Conservation (phyloP, 2,797 vertebrate species). For the Tachyglossus aculeatus region DNA sequence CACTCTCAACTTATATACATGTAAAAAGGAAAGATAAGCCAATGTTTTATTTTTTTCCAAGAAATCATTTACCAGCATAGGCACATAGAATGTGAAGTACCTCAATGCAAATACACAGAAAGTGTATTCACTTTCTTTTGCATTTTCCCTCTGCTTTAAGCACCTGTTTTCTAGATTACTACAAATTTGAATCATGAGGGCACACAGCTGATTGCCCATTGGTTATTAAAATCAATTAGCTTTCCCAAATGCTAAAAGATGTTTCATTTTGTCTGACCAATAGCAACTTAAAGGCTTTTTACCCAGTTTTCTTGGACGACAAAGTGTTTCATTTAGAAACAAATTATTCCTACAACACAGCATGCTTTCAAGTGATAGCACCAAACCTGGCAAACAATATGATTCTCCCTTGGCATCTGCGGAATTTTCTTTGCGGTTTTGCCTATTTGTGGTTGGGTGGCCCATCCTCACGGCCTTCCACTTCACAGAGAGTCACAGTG, state of each 20-base stretch:
- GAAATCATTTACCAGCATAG: constrained; percentile 28
- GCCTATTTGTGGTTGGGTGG: no score
- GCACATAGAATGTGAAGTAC: background rate
- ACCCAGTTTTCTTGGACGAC: constrained; percentile 35
- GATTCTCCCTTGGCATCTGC: no score
- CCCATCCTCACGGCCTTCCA: no score
- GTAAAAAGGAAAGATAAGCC: constrained; percentile 53
- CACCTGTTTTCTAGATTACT: background rate
- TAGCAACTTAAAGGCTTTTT: constrained; percentile 47
- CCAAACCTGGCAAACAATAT: no score
- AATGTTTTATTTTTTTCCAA: constrained; percentile 33
- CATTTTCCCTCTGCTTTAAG: background rate
- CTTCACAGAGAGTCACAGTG: no score
- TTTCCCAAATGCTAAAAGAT: constrained; percentile 46
- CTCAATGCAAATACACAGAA: no score
- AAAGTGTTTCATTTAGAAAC: constrained; percentile 54
- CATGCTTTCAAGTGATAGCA: no score
- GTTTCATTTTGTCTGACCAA: constrained; percentile 55
- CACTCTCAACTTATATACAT: no score
- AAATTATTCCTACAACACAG: constrained; percentile 4
- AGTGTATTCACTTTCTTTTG: background rate
- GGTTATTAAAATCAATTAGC: constrained; percentile 39
- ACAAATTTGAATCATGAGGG: constrained; percentile 20
- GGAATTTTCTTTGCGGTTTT: no score
- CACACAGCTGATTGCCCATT: constrained; percentile 29